These are phyloP conservation scores for Sitobion miscanthi DNA, from an alignment of 1,140 invertebrate species.

Conservation along the genomic window DNA sequence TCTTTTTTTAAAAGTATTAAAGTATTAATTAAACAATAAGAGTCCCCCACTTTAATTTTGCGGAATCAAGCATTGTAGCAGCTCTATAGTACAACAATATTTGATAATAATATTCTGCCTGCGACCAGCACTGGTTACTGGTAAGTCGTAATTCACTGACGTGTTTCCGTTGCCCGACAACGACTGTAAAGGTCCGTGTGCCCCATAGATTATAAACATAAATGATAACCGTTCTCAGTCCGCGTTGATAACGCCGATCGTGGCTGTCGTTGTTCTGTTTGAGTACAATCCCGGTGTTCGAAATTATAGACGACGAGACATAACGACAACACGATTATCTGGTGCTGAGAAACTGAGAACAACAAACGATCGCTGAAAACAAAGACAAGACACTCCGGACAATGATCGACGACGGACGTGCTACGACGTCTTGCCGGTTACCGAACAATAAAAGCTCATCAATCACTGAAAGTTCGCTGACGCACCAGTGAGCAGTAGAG, in stretches of 20 bases:
- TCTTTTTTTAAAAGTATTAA: too few relatives aligned
- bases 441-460: too few relatives aligned
- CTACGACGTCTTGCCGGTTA: not conserved
- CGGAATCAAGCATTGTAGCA: too few relatives aligned
- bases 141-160: not conserved
- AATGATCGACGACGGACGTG: not conserved
- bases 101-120: too few relatives aligned
- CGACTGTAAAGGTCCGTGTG: not conserved
- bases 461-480: not conserved
- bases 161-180: conserved; percentile 37
- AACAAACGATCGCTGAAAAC: not conserved
- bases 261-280: not conserved
- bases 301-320: not conserved
- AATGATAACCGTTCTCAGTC: not conserved
- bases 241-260: conserved; percentile 26
- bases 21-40: too few relatives aligned
- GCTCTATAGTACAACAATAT: too few relatives aligned
- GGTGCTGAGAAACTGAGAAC: not conserved
- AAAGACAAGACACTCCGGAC: not conserved
- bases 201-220: not conserved
- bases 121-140: too few relatives aligned
- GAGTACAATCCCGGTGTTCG: not conserved
- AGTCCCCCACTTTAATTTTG: too few relatives aligned
- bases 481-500: not conserved
- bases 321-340: not conserved